A percentile compares a stretch with the other conserved stretches of the same genome.
These are phyloP conservation scores for Pitangus sulphuratus DNA, from an alignment of 2,797 vertebrate species.

Conservation along the genomic window DNA sequence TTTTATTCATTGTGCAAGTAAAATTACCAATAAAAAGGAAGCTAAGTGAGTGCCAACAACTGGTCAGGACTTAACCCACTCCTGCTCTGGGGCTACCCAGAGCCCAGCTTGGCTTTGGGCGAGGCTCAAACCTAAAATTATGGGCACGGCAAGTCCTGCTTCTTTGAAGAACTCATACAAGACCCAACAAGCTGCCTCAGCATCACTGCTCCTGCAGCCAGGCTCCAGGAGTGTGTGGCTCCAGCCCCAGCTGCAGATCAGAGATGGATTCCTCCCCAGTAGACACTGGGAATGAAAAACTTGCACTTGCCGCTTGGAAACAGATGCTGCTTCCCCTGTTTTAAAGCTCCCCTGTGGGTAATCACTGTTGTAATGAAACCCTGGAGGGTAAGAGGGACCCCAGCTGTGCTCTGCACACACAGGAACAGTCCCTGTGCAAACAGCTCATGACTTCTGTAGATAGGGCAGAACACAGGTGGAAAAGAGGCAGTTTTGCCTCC, in stretches of 20 bases:
- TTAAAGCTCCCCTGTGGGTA: neutral
- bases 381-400: neutral
- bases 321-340: neutral
- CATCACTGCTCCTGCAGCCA: neutral
- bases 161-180: neutral
- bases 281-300: neutral
- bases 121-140: neutral
- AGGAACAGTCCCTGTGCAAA: neutral
- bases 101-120: neutral
- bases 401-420: neutral
- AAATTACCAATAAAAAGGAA: neutral
- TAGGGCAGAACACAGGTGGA: neutral
- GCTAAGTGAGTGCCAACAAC: neutral
- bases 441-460: neutral
- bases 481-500: neutral
- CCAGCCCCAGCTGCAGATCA: neutral
- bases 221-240: neutral
- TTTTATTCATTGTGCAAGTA: neutral
- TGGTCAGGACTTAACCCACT: neutral
- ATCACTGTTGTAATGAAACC: neutral
- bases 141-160: neutral
- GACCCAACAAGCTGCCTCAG: neutral
- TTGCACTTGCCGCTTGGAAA: neutral
- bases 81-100: neutral
- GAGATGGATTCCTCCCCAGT: neutral